phyloP scores from a whole-genome alignment of 1,140 invertebrate species.

The Coptotermes formosanus region DNA sequence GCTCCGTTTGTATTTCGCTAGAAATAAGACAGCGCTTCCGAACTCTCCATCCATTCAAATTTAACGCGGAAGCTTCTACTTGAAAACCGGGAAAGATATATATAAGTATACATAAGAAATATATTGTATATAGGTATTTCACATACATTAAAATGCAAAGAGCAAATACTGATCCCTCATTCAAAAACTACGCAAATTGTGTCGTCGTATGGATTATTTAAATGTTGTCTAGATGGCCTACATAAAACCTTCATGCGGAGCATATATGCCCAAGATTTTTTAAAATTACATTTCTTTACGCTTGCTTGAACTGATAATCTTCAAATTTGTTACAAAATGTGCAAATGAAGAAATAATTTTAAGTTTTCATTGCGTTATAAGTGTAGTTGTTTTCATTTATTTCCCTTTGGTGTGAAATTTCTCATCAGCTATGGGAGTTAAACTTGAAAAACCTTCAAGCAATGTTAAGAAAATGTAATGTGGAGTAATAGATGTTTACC shows the following conservation, averaged over 20 bases:
- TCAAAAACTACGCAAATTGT: neutral
- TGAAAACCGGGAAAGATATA: neutral
- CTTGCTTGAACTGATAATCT: neutral
- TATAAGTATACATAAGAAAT: neutral
- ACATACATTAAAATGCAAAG: neutral
- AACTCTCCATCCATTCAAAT: neutral
- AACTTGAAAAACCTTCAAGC: neutral
- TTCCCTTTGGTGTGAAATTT: neutral
- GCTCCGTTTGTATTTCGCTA: neutral
- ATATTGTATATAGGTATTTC: neutral
- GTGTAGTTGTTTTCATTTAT: neutral
- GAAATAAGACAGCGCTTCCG: neutral
- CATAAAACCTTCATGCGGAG: neutral
- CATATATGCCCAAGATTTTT: too few relatives aligned
- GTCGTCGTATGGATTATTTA: neutral
- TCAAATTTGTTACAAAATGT: neutral
- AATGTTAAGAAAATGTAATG: neutral
- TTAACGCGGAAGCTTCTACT: too few relatives aligned
- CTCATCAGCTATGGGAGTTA: neutral
- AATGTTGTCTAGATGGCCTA: slow-evolving; percentile 3
- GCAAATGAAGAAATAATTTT: too few relatives aligned
- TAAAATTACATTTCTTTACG: too few relatives aligned
- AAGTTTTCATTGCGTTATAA: neutral
- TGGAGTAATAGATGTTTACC: neutral
- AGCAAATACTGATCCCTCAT: neutral